Conservation (phyloP, 53 echinoderm and acorn worm species). For the Apostichopus leukothele region DNA sequence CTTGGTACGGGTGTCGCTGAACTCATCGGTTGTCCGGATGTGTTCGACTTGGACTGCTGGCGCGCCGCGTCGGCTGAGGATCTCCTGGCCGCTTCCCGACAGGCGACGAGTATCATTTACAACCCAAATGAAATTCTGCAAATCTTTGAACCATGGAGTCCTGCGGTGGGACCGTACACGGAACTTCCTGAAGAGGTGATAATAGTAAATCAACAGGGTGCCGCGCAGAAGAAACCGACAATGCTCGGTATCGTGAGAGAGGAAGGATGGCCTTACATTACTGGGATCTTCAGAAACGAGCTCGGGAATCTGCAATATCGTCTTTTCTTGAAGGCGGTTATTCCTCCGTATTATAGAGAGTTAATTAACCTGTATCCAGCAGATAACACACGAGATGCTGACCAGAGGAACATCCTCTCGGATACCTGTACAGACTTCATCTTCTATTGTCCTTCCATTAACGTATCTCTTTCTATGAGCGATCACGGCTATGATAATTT, state of each 20-base stretch:
- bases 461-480: not conserved
- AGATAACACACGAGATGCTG: not conserved
- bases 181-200: slow-evolving; percentile 27
- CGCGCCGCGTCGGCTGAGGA: slow-evolving; percentile 17
- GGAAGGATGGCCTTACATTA: slow-evolving; percentile 24
- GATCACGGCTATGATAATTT: slow-evolving; percentile 3
- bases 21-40: slow-evolving; percentile 31
- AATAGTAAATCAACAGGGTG: slow-evolving; percentile 22
- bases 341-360: slow-evolving; percentile 26
- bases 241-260: slow-evolving; percentile 27
- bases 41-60: slow-evolving; percentile 36
- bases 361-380: slow-evolving; percentile 15
- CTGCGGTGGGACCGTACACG: slow-evolving; percentile 42
- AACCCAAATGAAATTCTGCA: slow-evolving; percentile 45
- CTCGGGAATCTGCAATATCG: slow-evolving; percentile 29
- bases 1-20: slow-evolving; percentile 38
- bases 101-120: slow-evolving; percentile 6
- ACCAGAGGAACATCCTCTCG: slow-evolving; percentile 40
- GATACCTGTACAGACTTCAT: slow-evolving; percentile 35
- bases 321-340: not conserved
- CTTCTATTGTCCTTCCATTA: slow-evolving; percentile 22
- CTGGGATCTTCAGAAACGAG: slow-evolving; percentile 3
- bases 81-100: slow-evolving; percentile 25
- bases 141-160: slow-evolving; percentile 48
- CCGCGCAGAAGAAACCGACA: slow-evolving; percentile 43